Conservation (phyloP, 2,797 vertebrate species). For the Pseudotriccus pelzelni region DNA sequence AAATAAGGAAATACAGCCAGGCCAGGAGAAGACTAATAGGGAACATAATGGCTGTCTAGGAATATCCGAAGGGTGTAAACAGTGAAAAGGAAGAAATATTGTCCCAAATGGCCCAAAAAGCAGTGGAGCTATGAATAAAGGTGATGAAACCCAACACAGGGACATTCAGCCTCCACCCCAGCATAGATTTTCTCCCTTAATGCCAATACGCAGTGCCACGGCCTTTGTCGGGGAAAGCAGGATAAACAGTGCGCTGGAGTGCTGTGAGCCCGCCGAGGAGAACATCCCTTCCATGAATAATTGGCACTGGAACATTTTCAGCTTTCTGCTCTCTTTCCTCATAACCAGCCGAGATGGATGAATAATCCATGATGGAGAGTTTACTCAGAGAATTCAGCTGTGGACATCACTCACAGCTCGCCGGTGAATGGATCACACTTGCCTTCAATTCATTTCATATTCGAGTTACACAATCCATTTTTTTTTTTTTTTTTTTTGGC, state of each 20-base stretch:
- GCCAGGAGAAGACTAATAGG: not conserved
- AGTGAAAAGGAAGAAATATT: constrained; percentile 20
- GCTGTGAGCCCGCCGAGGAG: not conserved
- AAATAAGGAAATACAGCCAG: constrained; percentile 23
- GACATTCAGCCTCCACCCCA: not conserved
- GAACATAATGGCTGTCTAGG: not conserved
- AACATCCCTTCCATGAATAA: constrained; percentile 30
- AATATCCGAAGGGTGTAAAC: constrained; percentile 1
- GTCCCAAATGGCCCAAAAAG: not conserved
- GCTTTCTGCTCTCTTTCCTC: not conserved
- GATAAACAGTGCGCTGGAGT: not conserved
- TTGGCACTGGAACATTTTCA: not conserved
- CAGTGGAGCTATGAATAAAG: not conserved
- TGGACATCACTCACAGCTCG: not conserved
- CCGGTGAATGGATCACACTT: not conserved
- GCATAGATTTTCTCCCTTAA: not conserved
- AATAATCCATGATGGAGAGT: constrained; percentile 38
- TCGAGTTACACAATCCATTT: not conserved
- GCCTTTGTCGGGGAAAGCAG: not conserved
- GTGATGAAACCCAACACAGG: not conserved
- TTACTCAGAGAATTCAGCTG: not conserved
- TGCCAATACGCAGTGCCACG: fast-evolving
- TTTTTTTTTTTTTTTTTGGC: not conserved
- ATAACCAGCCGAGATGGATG: not conserved
- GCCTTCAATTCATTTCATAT: not conserved